phyloP scores from a whole-genome alignment of 2,888 invertebrate species.

The Philhelius pedissequus region DNA sequence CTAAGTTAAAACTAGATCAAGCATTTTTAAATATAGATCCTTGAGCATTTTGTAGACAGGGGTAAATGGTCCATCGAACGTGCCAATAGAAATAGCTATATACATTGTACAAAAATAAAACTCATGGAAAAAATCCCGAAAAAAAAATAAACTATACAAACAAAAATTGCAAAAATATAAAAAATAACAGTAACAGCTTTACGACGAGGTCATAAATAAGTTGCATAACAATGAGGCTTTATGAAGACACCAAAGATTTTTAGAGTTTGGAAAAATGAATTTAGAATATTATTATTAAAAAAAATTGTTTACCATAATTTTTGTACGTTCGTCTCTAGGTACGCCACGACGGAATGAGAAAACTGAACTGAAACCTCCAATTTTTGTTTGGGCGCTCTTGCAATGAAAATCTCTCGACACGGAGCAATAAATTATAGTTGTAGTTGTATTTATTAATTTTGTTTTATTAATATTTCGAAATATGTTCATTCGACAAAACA shows the following conservation, averaged over 20 bases:
- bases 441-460: constrained; percentile 17
- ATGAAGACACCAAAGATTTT: not conserved
- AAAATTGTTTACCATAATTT: constrained; percentile 75
- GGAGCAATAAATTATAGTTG: constrained; percentile 26
- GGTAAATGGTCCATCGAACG: not conserved
- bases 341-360: constrained; percentile 77
- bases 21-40: constrained; percentile 23
- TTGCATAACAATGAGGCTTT: constrained; percentile 46
- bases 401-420: not conserved
- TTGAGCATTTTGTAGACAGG: not conserved
- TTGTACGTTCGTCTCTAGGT: constrained; percentile 74
- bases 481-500: constrained; percentile 36
- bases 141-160: not conserved
- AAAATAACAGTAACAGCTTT: constrained; percentile 35
- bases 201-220: constrained; percentile 31
- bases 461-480: constrained; percentile 45
- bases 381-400: constrained; percentile 68
- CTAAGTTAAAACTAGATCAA: not conserved
- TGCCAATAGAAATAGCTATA: not conserved
- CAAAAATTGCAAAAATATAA: constrained; percentile 2
- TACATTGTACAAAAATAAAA: constrained; percentile 24
- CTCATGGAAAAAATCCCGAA: constrained; percentile 42
- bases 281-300: constrained; percentile 28
- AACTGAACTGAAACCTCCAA: constrained; percentile 77
- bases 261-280: not conserved